Conservation (phyloP, 1,140 invertebrate genomes). For the Neodiprion fabricii region DNA sequence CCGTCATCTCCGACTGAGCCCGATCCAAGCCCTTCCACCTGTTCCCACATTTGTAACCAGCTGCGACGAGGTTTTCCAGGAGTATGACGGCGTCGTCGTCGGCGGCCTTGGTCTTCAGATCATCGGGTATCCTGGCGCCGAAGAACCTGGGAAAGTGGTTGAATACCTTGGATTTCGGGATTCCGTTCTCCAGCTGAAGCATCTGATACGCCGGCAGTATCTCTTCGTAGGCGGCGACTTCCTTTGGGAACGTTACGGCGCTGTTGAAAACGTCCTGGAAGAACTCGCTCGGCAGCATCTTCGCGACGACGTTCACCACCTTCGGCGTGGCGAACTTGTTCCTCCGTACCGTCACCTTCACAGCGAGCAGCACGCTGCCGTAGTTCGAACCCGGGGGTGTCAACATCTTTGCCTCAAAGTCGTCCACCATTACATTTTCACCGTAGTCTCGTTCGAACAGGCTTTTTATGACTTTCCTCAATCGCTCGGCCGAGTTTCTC, state of each 20-base stretch:
- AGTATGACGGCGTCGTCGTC: neutral
- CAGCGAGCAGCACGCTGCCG: constrained; percentile 9
- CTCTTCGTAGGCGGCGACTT: constrained; percentile 6
- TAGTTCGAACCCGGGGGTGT: constrained; percentile 33
- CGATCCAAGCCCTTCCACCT: neutral
- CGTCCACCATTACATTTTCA: neutral
- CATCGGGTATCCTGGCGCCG: constrained; percentile 60
- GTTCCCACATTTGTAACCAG: neutral
- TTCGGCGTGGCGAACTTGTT: neutral
- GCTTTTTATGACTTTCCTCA: too few relatives aligned
- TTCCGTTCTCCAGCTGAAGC: constrained; percentile 37
- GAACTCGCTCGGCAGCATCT: neutral
- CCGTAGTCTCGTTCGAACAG: neutral
- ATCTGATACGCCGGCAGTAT: neutral
- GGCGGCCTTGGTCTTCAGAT: constrained; percentile 28
- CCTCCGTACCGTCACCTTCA: neutral
- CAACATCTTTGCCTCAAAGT: constrained; percentile 27
- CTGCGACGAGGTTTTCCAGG: neutral
- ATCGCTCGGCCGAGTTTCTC: too few relatives aligned
- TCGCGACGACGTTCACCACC: constrained; percentile 10
- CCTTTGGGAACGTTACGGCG: neutral
- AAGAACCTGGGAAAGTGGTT: constrained; percentile 63
- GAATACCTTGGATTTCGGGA: constrained; percentile 50
- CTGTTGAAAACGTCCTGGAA: constrained; percentile 43
- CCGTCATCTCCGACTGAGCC: neutral